These are phyloP conservation scores for Triplophysa tibetana DNA, from an alignment of 2,113 vertebrate genomes.

Conservation along the genomic window DNA sequence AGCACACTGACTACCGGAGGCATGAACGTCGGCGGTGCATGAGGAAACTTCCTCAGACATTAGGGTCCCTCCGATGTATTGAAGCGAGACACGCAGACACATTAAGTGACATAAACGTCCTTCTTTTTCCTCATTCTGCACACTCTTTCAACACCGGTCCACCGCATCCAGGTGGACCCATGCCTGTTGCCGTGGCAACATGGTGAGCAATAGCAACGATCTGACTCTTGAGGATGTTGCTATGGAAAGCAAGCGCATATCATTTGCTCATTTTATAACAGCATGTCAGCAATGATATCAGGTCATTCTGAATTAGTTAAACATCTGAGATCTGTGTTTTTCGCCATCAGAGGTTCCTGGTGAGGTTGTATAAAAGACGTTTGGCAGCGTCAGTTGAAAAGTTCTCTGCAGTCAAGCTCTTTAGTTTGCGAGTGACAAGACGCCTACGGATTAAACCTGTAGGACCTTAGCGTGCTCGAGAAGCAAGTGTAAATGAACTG, in stretches of 20 bases:
- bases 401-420: constrained; percentile 16
- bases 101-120: constrained; percentile 5
- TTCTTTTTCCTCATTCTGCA: background rate
- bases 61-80: constrained; percentile 30
- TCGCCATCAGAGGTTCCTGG: constrained; percentile 7
- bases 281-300: constrained; percentile 36
- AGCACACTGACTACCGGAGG: background rate
- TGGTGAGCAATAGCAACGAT: constrained; percentile 52
- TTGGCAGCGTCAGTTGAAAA: background rate
- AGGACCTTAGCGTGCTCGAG: background rate
- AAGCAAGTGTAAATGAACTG: background rate
- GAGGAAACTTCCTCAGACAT: constrained; percentile 15
- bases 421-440: constrained; percentile 1
- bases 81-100: constrained; percentile 28
- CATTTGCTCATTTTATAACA: constrained; percentile 48
- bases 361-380: background rate
- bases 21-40: constrained; percentile 8
- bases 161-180: constrained; percentile 63
- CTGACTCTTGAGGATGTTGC: constrained; percentile 42
- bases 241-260: constrained; percentile 37
- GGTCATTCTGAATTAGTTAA: constrained; percentile 34
- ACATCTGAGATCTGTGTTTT: constrained; percentile 39
- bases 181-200: constrained; percentile 77
- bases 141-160: constrained; percentile 37
- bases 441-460: background rate